Evolutionary conservation across 2,113 vertebrate genomes (phyloP), one percentile per base, ranked within the genome.

Genomic region (Dermatemys mawii): DNA sequence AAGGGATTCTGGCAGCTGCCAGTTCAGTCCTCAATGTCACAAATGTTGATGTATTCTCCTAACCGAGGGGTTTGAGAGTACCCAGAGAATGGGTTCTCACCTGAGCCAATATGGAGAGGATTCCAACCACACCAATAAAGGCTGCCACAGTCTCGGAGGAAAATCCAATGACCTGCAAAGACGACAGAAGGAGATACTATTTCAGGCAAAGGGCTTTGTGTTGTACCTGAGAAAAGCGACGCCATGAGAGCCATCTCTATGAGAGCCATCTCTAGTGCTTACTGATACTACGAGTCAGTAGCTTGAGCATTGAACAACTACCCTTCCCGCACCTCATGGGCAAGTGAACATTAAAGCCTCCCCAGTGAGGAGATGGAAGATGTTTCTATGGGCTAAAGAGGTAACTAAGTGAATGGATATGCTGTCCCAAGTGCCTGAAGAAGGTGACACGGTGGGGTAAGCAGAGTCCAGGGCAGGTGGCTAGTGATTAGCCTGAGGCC

Each of bases 41-140:
- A 46, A 19, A 14, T 19, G 2, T 86, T 4, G 26, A 67, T 83
- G 48, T 4, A 4, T 78, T 89, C 13, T 82, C n/a, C 49, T 2
- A 87, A 29, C 8, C 35, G 48, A 35, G 17, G 2, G 54, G 54
- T 38, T 22, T 32, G 1, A 90, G 6, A 75, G 41, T 75, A 24
- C 6, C 73, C 73, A 46, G 41, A n/a, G 29, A 14, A 84, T 1
- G 4, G 51, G 38, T 89, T 60, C 98, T 96, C 97, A 99, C 99
- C 99, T 99, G 99, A 96, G 99, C 99, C 88, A 99, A 91, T 93
- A 99, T 99, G 46, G 99, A 99, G 63, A 99, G 99, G 94, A 99
- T 99, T 91, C 99, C 99, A 95, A 99, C 98, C 3, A 99, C 99
- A 5, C 98, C 99, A 2, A 99, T 99, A 88, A 99, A 99, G 50